These are phyloP conservation scores for Trachymyrmex septentrionalis DNA, from an alignment of 1,140 invertebrate species.

Conservation along the genomic window DNA sequence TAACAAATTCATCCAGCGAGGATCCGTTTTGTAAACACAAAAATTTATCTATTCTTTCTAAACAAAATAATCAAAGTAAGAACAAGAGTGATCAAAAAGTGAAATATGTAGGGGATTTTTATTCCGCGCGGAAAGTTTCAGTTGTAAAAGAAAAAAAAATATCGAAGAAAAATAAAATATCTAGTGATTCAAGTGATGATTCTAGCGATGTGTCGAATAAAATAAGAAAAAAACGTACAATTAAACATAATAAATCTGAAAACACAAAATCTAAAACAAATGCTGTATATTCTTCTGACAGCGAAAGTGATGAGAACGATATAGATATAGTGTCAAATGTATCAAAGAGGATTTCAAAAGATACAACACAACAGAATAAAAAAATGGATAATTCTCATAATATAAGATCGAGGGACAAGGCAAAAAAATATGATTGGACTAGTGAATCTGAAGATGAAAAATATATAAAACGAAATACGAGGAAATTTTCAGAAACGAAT, in stretches of 20 bases:
- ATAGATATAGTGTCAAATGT: background rate
- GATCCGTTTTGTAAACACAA: background rate
- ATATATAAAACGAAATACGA: background rate
- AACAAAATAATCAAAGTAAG: background rate
- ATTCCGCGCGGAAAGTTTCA: background rate
- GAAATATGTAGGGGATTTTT: background rate
- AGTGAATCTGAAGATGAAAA: constrained; percentile 29
- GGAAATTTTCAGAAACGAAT: background rate
- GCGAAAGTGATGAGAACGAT: background rate
- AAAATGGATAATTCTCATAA: background rate
- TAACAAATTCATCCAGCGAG: constrained; percentile 9
- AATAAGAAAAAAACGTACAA: background rate
- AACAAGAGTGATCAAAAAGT: background rate
- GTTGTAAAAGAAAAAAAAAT: background rate
- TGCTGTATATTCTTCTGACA: background rate
- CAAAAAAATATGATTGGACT: background rate
- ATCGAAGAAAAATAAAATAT: background rate
- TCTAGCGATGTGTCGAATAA: constrained; percentile 4
- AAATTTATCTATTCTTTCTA: background rate
- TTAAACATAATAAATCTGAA: background rate
- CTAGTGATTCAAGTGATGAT: constrained; percentile 34
- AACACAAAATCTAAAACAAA: background rate
- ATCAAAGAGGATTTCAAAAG: background rate
- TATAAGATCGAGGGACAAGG: background rate
- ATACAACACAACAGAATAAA: background rate